Conservation (phyloP, 2,113 vertebrate genomes). For the Thamnaconus septentrionalis region DNA sequence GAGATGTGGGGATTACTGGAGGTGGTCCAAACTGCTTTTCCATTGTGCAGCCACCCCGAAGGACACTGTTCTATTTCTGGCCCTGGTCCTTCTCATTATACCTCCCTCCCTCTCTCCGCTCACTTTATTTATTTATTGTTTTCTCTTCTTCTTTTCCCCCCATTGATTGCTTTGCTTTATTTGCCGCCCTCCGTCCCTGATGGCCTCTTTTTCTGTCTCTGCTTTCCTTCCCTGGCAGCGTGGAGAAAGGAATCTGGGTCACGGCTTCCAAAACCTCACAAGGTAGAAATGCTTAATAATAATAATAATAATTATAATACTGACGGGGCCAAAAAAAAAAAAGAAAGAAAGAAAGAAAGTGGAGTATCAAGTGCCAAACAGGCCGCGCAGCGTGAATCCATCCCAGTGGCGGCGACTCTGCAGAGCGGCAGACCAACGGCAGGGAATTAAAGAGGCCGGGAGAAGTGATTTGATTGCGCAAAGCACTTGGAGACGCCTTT, state of each 20-base stretch:
- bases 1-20: slow-evolving; percentile 20
- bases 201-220: slow-evolving; percentile 3
- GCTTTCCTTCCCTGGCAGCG: not conserved
- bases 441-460: slow-evolving; percentile 46
- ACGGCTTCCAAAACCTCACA: slow-evolving; percentile 23
- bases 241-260: slow-evolving; percentile 45
- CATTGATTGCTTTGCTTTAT: slow-evolving; percentile 29
- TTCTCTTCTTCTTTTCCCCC: slow-evolving; percentile 1
- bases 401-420: slow-evolving; percentile 35
- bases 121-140: slow-evolving; percentile 5
- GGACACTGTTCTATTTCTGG: slow-evolving; percentile 49
- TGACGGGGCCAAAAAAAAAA: slow-evolving; percentile 9
- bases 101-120: not conserved
- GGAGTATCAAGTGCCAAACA: slow-evolving; percentile 7
- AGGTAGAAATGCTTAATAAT: slow-evolving; percentile 30
- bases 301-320: slow-evolving; percentile 37
- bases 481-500: too few species aligned
- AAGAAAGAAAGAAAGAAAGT: slow-evolving; percentile 4
- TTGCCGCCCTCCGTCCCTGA: not conserved
- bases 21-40: slow-evolving; percentile 31
- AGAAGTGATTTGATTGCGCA: slow-evolving; percentile 32
- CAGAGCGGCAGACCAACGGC: slow-evolving; percentile 39
- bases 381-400: slow-evolving; percentile 12
- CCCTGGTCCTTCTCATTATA: slow-evolving; percentile 23
- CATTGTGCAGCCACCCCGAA: slow-evolving; percentile 48